Conservation (phyloP, 2,113 vertebrate genomes). For the Lepidothrix coronata region DNA sequence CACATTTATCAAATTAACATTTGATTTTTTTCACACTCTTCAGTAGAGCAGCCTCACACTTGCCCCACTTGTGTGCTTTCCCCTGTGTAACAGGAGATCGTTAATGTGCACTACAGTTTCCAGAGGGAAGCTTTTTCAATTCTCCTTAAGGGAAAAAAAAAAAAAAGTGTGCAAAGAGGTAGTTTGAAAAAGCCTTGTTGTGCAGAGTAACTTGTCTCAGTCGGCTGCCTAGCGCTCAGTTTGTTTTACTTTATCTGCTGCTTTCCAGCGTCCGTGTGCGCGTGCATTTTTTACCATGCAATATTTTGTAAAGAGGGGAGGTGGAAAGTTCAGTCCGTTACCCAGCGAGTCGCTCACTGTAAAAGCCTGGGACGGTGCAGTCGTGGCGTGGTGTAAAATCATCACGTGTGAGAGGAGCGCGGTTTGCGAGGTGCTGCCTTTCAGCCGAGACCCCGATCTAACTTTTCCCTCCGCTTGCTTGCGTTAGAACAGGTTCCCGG, state of each 20-base stretch:
- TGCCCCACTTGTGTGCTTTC: constrained; percentile 75
- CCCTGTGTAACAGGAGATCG: constrained; percentile 68
- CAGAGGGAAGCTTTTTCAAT: constrained; percentile 58
- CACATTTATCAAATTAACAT: constrained; percentile 87
- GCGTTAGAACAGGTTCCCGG: constrained; percentile 62
- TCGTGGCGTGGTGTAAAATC: constrained; percentile 43
- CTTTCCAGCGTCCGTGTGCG: neutral
- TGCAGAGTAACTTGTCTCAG: constrained; percentile 52
- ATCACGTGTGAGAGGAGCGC: constrained; percentile 46
- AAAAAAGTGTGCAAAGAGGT: constrained; percentile 50
- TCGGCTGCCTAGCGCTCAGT: constrained; percentile 28
- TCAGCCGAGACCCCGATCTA: constrained; percentile 44
- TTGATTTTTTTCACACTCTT: constrained; percentile 85
- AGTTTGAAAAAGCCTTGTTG: constrained; percentile 54
- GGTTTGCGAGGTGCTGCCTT: constrained; percentile 61
- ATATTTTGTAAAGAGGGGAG: constrained; percentile 44
- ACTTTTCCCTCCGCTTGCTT: constrained; percentile 67
- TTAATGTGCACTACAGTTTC: constrained; percentile 68
- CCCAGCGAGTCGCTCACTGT: neutral
- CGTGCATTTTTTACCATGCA: constrained; percentile 29
- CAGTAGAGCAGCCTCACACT: constrained; percentile 77
- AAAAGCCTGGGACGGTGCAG: constrained; percentile 20
- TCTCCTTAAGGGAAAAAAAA: constrained; percentile 18
- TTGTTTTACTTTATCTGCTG: constrained; percentile 65
- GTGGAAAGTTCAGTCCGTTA: constrained; percentile 44